Conservation (phyloP, 2,888 invertebrate genomes). For the Dioctria rufipes region DNA sequence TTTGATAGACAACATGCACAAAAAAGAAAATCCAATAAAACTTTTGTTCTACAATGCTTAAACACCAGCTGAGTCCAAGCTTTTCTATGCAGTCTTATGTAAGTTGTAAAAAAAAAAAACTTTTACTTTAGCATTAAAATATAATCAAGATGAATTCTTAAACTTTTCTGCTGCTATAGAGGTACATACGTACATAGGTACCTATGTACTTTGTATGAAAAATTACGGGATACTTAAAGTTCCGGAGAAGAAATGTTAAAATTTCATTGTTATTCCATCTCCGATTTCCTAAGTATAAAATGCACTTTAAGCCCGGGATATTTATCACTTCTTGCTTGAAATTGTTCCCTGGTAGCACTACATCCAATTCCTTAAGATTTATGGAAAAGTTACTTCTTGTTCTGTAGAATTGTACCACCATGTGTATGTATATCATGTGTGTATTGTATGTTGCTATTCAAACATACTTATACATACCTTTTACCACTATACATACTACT, state of each 20-base stretch:
- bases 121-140: slow-evolving; percentile 1
- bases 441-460: too few relatives aligned
- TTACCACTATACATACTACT: neutral
- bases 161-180: neutral
- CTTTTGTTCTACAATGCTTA: too few relatives aligned
- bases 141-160: slow-evolving; percentile 24
- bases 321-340: slow-evolving; percentile 41
- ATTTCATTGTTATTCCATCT: slow-evolving; percentile 43
- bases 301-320: slow-evolving; percentile 42
- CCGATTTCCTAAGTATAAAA: slow-evolving; percentile 32
- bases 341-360: slow-evolving; percentile 26
- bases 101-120: neutral
- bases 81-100: too few relatives aligned
- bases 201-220: neutral
- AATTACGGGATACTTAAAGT: neutral
- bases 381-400: slow-evolving; percentile 16
- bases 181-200: too few relatives aligned
- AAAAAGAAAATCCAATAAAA: too few relatives aligned
- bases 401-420: slow-evolving; percentile 1
- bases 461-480: too few relatives aligned
- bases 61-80: too few relatives aligned
- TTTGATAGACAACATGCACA: too few relatives aligned
- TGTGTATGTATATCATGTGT: neutral
- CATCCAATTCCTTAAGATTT: slow-evolving; percentile 20
- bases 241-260: neutral